phyloP scores from a whole-genome alignment of 2,888 invertebrate species.

The Oxyteleia sp. region DNA sequence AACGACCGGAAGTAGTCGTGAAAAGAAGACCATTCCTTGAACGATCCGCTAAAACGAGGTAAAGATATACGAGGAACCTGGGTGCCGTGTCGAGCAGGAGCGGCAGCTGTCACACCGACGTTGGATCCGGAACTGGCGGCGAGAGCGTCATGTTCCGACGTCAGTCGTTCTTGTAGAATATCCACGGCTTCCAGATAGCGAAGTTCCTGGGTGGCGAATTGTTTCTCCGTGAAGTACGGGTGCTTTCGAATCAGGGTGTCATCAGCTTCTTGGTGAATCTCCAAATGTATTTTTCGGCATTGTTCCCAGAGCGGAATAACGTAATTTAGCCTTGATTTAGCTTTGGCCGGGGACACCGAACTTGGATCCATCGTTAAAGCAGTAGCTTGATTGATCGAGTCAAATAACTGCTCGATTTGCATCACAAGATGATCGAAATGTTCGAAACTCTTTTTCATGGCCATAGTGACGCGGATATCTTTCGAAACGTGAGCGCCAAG shows the following conservation, averaged over 20 bases:
- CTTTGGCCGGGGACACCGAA: background rate
- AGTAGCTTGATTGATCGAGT: background rate
- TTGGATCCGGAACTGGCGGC: background rate
- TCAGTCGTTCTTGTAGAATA: background rate
- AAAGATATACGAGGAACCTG: background rate
- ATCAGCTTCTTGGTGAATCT: background rate
- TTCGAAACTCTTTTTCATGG: background rate
- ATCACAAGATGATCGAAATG: background rate
- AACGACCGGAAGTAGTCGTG: conserved; percentile 7
- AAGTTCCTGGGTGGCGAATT: background rate
- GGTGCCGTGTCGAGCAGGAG: background rate
- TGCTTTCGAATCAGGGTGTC: background rate
- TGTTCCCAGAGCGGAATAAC: background rate
- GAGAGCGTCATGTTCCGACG: background rate
- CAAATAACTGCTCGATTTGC: background rate
- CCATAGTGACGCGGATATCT: no score
- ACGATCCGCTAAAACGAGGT: background rate
- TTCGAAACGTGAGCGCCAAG: no score
- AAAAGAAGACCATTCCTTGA: background rate
- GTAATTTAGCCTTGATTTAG: background rate
- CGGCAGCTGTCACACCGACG: no score
- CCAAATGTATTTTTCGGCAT: background rate
- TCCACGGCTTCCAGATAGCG: background rate
- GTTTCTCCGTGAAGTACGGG: background rate
- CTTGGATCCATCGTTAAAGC: background rate